These are phyloP conservation scores for Tragelaphus strepsiceros DNA, from an alignment of 2,113 vertebrate genomes.

Conservation along the genomic window DNA sequence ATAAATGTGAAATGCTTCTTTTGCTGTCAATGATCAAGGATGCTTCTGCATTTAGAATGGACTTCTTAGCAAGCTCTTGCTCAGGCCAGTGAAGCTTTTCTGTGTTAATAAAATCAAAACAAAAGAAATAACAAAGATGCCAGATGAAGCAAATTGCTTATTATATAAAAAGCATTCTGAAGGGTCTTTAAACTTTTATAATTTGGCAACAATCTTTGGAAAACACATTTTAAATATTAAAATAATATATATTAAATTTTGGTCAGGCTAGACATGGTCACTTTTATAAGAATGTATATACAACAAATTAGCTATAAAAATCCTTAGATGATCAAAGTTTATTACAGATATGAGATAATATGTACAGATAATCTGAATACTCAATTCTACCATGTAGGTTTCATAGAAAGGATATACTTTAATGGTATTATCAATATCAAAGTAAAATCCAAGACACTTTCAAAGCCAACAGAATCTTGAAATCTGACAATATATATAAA, in stretches of 20 bases:
- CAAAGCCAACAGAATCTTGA: not conserved
- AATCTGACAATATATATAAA: not conserved
- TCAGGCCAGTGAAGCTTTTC: conserved; percentile 93
- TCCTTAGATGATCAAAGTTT: not conserved
- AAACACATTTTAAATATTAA: conserved; percentile 25
- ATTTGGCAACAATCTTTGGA: not conserved
- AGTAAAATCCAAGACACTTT: not conserved
- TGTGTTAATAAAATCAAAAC: conserved; percentile 69
- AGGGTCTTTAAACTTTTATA: not conserved
- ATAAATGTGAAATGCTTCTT: conserved; percentile 77
- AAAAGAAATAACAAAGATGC: conserved; percentile 62
- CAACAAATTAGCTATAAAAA: not conserved
- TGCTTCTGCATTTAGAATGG: conserved; percentile 81
- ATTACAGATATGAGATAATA: not conserved
- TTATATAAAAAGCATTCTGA: not conserved
- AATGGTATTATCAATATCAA: not conserved
- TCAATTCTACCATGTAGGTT: not conserved
- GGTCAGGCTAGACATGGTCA: not conserved
- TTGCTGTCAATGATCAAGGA: conserved; percentile 77
- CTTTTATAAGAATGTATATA: not conserved
- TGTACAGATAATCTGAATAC: not conserved
- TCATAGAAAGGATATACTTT: not conserved
- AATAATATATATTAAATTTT: not conserved
- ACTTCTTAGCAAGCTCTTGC: conserved; percentile 89
- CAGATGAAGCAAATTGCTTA: conserved; percentile 45